phyloP scores from a whole-genome alignment of 2,113 vertebrate genomes.

The Mus musculus region GRCm39 chr1:24161001-24161500 shows the following conservation, averaged over 20 bases:
- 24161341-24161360: not conserved
- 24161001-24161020: not conserved
- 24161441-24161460: slow-evolving; percentile 11
- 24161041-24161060: not conserved
- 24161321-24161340: not conserved
- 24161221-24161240: not conserved
- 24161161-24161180: not conserved
- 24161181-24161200: not conserved
- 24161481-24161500: slow-evolving; percentile 37
- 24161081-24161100: not conserved
- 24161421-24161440: slow-evolving; percentile 15
- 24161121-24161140: accelerated
- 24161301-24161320: slow-evolving; percentile 31
- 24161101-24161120: not conserved
- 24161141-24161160: not conserved
- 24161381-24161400: not conserved
- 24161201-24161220: not conserved
- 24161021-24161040: not conserved
- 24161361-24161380: not conserved
- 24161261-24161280: not conserved
- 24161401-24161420: not conserved
- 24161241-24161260: not conserved
- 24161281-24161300: slow-evolving; percentile 24
- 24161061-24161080: not conserved
- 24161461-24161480: not conserved